Base-by-base conservation (phyloP, 2,888 invertebrate genomes). In the Lycia hirtaria region DNA sequence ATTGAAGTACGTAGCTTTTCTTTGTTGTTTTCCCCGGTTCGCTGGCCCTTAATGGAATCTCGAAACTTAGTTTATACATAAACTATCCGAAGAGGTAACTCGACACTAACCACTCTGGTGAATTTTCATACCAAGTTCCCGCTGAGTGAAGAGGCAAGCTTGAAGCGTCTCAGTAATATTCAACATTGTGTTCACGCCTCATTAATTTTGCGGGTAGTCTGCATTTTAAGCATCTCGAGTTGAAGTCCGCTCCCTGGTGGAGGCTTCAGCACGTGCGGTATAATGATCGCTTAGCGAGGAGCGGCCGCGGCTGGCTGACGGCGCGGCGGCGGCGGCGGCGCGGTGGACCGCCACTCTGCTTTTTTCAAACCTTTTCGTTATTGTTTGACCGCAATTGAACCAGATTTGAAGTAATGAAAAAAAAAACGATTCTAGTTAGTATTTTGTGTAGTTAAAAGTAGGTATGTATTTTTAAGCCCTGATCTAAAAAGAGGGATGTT, bases 141-240 rank as follows among this genome's bases (percentile, higher is more conserved):
- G 15, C 10, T 1, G 26, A 17, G 41, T 4, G 19, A 22, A 37
- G 48, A 26, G n/a, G 24, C 32, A 14, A 10, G 14, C 10, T 22
- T 14, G 44, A 20, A 43, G 44, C 15, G 20, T n/a, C 43, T 6
- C 49, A 7, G 38, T 56, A 56, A 40, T 50, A 26, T 45, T 45
- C 50, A 40, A 41, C 45, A 51, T 56, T 45, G 43, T 45, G 48
- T 53, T 59, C 49, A 37, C 53, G 33, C 45, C 49, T 54, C 58
- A 58, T 59, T 54, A 52, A 54, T 59, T 58, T 58, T 14, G 44
- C 40, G 51, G 28, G 33, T 44, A 33, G 49, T 49, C 32, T 59
- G 58, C 53, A 59, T 59, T 54, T 59, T 59, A 51, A 54, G 38
- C 35, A 33, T 24, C 43, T 53, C 30, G 52, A 41, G 45, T 6